Base-by-base conservation (phyloP, 2,888 invertebrate genomes). In the Sarcophaga caerulescens region DNA sequence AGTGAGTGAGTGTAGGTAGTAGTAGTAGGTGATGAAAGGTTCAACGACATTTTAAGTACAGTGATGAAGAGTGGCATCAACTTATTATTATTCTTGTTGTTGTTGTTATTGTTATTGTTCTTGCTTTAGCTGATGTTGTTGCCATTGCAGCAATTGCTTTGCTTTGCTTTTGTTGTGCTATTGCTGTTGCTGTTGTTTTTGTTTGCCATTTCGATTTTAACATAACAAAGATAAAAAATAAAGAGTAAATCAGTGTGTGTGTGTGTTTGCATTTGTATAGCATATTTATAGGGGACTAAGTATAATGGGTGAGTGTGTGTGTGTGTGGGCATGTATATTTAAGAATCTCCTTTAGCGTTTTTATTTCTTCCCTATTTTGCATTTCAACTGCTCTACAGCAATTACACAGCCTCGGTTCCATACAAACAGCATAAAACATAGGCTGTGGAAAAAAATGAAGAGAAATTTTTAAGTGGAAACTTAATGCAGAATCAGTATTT, bases 1-100 rank as follows among this genome's bases (percentile, higher is more conserved):
- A 66, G 19, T 1, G 69, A n/a, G 65, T 21, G 21, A 65, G 19
- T 69, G 66, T 66, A 44, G 52, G 52, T 52, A 14, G 35, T 35
- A 35, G 35, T 52, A 14, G 52, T 66, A 19, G 14, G 62, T 70
- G 78, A 84, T 74, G 70, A 70, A 59, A 84, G 81, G 86, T 84
- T 86, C 86, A 86, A 84, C 78, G 84, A 86, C 86, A 86, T 86
- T 86, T 86, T 81, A 81, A 86, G 86, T 79, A 65, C 70, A 86
- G 65, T 79, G 79, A 74, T 84, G 84, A 86, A 86, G 81, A 84
- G 75, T 84, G 86, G 86, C 77, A 84, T 52, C 81, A 86, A 78
- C 60, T 84, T 52, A 47, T 45, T 52, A 23, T 17, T 47, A 23
- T 21, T 62, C 3, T 66, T 60, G 25, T 68, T 73, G 75, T 45